A percentile compares a stretch with the other conserved stretches of the same genome.
Conservation (phyloP, 2,888 invertebrate genomes). For the Ametastegia equiseti region DNA sequence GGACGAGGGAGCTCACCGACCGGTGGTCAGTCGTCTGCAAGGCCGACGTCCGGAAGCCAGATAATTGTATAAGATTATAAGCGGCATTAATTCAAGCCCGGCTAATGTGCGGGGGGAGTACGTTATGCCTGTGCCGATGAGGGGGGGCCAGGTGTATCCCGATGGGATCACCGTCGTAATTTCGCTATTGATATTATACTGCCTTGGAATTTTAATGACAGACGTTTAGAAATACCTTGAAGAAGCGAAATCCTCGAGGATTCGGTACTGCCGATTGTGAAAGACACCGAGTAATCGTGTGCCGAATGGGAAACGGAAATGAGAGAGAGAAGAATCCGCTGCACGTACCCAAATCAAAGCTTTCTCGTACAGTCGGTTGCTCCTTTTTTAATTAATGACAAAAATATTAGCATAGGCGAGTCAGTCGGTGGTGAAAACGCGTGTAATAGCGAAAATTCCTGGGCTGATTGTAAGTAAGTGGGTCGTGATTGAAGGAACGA, state of each 20-base stretch:
- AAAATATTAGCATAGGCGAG: background rate
- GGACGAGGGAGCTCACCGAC: constrained; percentile 43
- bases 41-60: constrained; percentile 45
- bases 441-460: background rate
- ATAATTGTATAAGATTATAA: constrained; percentile 62
- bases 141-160: background rate
- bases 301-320: background rate
- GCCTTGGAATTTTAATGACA: too few relatives aligned
- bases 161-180: background rate
- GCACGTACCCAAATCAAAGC: too few relatives aligned
- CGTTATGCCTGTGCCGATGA: background rate
- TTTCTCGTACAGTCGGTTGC: too few relatives aligned
- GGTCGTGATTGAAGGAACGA: constrained; percentile 39
- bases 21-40: constrained; percentile 52
- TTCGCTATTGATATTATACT: background rate
- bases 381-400: background rate
- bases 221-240: too few relatives aligned
- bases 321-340: background rate
- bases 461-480: too few relatives aligned
- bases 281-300: too few relatives aligned
- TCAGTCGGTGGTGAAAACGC: background rate
- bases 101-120: constrained; percentile 13
- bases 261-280: background rate
- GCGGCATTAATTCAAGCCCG: constrained; percentile 62
- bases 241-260: background rate